Conservation (phyloP, 2,113 vertebrate species). For the Rhodinocichla rosea region DNA sequence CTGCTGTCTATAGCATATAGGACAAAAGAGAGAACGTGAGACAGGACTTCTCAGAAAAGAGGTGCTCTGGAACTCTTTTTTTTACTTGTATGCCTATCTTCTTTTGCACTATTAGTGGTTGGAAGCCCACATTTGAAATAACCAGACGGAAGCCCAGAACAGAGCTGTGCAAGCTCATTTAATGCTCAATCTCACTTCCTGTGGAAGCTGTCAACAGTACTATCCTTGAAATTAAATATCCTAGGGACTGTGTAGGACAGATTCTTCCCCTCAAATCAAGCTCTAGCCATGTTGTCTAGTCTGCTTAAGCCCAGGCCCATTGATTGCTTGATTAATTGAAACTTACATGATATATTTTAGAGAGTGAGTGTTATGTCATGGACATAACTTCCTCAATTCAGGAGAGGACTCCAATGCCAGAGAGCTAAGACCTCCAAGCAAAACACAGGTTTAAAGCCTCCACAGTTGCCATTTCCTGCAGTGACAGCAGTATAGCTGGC, state of each 20-base stretch:
- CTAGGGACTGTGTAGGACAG: background rate
- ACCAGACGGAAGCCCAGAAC: background rate
- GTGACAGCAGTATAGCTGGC: background rate
- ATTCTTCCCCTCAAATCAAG: background rate
- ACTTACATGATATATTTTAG: background rate
- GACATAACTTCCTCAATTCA: background rate
- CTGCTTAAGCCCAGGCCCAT: background rate
- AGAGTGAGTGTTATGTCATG: background rate
- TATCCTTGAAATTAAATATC: background rate
- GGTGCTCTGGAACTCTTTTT: background rate
- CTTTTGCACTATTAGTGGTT: background rate
- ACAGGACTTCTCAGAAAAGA: background rate
- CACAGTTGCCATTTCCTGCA: background rate
- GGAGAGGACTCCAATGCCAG: background rate
- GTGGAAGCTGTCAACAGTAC: background rate
- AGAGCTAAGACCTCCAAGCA: background rate
- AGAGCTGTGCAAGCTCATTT: background rate
- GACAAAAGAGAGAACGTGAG: background rate
- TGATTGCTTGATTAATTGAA: background rate
- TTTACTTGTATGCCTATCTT: background rate
- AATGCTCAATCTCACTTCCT: background rate
- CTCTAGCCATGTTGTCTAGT: background rate
- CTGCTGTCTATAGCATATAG: background rate
- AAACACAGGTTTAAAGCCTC: background rate
- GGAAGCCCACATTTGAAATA: background rate